phyloP scores from a whole-genome alignment of 2,113 vertebrate species.

The Cephalopterus ornatus region DNA sequence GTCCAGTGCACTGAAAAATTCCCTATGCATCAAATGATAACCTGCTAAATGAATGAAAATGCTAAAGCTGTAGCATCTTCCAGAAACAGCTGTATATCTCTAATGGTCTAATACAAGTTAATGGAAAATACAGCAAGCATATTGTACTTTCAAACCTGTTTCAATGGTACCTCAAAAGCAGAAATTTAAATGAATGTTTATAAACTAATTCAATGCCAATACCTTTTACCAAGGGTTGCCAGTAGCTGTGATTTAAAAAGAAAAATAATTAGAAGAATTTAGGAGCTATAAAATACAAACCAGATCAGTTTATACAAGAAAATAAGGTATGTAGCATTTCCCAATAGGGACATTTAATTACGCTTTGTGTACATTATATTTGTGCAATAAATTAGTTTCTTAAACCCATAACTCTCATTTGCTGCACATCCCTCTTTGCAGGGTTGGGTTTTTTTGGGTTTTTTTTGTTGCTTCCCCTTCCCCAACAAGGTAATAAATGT shows the following conservation, averaged over 20 bases:
- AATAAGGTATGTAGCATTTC: not conserved
- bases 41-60: conserved; percentile 20
- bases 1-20: not conserved
- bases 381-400: conserved; percentile 18
- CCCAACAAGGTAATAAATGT: conserved; percentile 3
- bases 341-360: not conserved
- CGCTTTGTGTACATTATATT: not conserved
- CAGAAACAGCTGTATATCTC: not conserved
- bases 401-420: not conserved
- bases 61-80: not conserved
- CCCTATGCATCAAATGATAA: conserved; percentile 15
- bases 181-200: not conserved
- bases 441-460: not conserved
- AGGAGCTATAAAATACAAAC: not conserved
- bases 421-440: not conserved
- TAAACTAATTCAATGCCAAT: not conserved
- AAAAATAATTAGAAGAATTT: not conserved
- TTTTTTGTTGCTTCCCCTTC: not conserved
- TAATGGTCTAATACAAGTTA: not conserved
- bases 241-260: not conserved
- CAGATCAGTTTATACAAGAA: not conserved
- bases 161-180: not conserved
- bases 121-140: not conserved
- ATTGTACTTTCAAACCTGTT: conserved; percentile 20
- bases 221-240: not conserved